A percentile compares a stretch with the other conserved stretches of the same genome.
Conservation (phyloP, 92 coral and sea anemone species). For the Meandrina meandrites region DNA sequence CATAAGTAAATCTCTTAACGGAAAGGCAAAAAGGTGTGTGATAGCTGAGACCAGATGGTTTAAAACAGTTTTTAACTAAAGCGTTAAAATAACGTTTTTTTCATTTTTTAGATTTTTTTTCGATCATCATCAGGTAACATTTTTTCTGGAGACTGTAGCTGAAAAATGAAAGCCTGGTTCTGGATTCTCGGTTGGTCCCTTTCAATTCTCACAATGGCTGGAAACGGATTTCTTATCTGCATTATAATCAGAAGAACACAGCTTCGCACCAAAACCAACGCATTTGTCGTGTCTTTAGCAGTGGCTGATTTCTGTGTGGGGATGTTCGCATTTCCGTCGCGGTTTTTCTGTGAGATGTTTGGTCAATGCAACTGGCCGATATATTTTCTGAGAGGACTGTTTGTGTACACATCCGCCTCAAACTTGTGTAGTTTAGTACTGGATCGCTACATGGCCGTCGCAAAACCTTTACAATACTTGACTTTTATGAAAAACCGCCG, state of each 20-base stretch:
- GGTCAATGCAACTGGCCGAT: not conserved
- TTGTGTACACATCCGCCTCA: not conserved
- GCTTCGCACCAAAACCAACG: constrained; percentile 10
- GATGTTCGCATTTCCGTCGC: not conserved
- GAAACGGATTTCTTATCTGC: constrained; percentile 2
- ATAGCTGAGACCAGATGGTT: too few species aligned
- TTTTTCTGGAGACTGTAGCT: not conserved
- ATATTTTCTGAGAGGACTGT: not conserved
- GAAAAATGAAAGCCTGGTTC: not conserved
- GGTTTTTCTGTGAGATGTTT: not conserved
- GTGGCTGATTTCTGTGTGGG: constrained; percentile 8
- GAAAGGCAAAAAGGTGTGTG: too few species aligned
- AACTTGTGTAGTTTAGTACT: constrained; percentile 10
- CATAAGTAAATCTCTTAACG: too few species aligned
- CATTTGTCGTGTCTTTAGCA: not conserved
- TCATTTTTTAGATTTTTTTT: not conserved
- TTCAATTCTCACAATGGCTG: not conserved
- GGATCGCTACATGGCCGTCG: constrained; percentile 3
- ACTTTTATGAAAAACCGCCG: not conserved
- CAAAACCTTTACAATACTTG: not conserved
- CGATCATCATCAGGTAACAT: not conserved
- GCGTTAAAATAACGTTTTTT: not conserved
- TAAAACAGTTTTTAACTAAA: too few species aligned
- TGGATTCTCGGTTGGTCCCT: constrained; percentile 11
- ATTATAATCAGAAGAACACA: not conserved